Conservation (phyloP, 1,140 invertebrate genomes). For the Calephelis virginiensis region DNA sequence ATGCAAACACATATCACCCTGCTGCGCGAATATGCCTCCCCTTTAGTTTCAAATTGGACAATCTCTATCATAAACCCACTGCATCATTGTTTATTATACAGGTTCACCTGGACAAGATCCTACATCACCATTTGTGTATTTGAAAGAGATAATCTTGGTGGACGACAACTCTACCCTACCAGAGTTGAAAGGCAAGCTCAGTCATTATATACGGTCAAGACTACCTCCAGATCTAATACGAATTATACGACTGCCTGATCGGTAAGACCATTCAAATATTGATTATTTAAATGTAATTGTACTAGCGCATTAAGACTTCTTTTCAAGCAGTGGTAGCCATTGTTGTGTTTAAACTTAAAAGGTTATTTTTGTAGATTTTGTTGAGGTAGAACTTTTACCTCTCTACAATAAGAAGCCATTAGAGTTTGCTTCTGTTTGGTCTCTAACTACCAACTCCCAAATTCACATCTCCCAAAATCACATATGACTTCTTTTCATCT, state of each 20-base stretch:
- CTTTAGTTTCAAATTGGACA: no score
- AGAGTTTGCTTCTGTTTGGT: no score
- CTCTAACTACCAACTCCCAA: no score
- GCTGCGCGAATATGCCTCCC: no score
- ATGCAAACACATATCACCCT: no score
- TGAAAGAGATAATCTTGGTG: slow-evolving; percentile 91
- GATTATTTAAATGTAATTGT: no score
- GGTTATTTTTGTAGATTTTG: no score
- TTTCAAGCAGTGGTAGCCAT: not conserved
- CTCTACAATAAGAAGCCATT: no score
- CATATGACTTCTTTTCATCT: no score
- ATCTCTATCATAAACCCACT: not conserved
- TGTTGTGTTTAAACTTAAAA: no score
- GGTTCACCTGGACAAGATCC: slow-evolving; percentile 63
- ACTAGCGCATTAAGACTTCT: not conserved
- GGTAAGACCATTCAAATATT: slow-evolving; percentile 70
- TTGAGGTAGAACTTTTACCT: no score
- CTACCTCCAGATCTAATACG: slow-evolving; percentile 83
- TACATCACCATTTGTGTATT: slow-evolving; percentile 52
- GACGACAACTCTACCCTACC: slow-evolving; percentile 92
- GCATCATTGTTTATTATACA: slow-evolving; percentile 24
- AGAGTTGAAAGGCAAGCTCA: slow-evolving; percentile 86
- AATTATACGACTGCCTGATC: slow-evolving; percentile 85
- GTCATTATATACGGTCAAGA: slow-evolving; percentile 86
- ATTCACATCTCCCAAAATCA: no score